Conservation (phyloP, 2,113 vertebrate species). For the Daphoenositta chrysoptera region DNA sequence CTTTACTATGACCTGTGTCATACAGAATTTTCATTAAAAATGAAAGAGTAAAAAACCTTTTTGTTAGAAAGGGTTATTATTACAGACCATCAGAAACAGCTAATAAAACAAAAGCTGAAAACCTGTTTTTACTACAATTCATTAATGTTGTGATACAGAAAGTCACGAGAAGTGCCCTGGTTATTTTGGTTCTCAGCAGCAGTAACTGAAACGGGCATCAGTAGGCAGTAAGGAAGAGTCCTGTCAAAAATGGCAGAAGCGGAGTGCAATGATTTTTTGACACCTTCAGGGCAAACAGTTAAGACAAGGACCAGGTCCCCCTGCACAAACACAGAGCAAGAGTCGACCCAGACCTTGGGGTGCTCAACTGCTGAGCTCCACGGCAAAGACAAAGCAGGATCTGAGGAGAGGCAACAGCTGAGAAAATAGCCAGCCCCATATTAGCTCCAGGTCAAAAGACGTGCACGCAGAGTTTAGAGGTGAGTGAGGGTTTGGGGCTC, state of each 20-base stretch:
- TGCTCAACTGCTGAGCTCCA: neutral
- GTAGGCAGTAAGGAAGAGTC: neutral
- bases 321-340: neutral
- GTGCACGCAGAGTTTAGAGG: accelerated
- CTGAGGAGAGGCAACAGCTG: neutral
- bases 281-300: neutral
- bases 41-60: neutral
- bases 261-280: neutral
- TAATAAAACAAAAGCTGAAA: neutral
- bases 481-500: too few species aligned
- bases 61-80: neutral
- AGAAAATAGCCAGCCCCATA: neutral
- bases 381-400: neutral
- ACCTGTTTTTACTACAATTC: neutral
- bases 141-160: neutral
- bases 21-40: neutral
- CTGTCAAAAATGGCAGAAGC: neutral
- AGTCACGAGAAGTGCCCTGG: neutral
- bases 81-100: neutral
- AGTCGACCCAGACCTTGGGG: accelerated
- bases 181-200: neutral
- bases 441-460: accelerated
- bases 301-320: neutral
- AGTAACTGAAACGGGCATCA: accelerated
- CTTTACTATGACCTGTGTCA: neutral